Base-by-base conservation (phyloP, 2,113 vertebrate genomes). In the Scomber scombrus region DNA sequence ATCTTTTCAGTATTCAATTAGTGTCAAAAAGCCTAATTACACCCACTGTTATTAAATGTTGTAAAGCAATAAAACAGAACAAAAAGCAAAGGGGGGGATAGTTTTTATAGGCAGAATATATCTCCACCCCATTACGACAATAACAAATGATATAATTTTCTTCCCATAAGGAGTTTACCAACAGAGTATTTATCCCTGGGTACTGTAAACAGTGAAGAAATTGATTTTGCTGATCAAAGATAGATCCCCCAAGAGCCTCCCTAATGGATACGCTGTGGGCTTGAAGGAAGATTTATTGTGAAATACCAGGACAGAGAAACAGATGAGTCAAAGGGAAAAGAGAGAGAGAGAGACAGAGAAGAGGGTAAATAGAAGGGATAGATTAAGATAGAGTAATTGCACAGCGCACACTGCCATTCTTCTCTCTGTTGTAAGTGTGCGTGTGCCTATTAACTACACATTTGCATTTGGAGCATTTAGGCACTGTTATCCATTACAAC, bases 181-280 rank as follows among this genome's bases (percentile, higher is more conserved):
- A 34, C 11, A 18, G 45, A 69, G 46, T 29, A 67, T 85, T 85
- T 71, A 67, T 81, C 70, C 49, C 47, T 60, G 57, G 65, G 51
- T 80, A 49, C 60, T 80, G 75, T 85, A 73, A 80, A 74, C 70
- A 85, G 31, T 16, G 23, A 58, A 56, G 19, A 84, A 67, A 90
- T 68, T 54, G 73, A 85, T 85, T 75, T 68, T 71, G 8, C 29
- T 65, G 71, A 88, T 88, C 71, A 86, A 84, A 86, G 79, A 68
- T 50, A 77, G 43, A 83, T 67, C n/a, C 64, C 75, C 29, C 47
- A n/a, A 29, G 79, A 75, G 46, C 6, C 21, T 43, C 26, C 78
- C 70, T 63, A 91, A 83, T 78, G 75, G 72, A 87, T 62, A 63
- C 29, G 5, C 49, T 51, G 65, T 69, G 12, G 13, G 54, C 61